A percentile compares a stretch with the other conserved stretches of the same genome.
These are phyloP conservation scores for Leucophenga varia DNA, from an alignment of 1,140 invertebrate genomes.

Conservation along the genomic window DNA sequence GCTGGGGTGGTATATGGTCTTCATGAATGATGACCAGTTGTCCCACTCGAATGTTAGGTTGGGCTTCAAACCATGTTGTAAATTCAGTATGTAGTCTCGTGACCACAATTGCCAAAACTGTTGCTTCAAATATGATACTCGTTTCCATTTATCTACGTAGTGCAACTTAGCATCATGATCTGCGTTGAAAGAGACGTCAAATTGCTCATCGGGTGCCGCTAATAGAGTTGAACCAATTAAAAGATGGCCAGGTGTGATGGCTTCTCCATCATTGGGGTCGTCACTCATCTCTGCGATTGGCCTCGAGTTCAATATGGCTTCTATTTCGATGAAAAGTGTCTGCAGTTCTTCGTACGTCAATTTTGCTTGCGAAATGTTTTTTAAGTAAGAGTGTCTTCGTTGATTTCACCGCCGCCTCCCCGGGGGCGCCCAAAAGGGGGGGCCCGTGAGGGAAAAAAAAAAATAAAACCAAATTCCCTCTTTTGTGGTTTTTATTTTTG, in stretches of 20 bases:
- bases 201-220: background rate
- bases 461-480: too few relatives aligned
- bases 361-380: background rate
- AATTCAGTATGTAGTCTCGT: constrained; percentile 25
- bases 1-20: constrained; percentile 35
- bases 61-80: constrained; percentile 36
- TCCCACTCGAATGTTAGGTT: constrained; percentile 22
- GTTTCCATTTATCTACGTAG: background rate
- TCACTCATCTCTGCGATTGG: constrained; percentile 1
- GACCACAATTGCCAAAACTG: constrained; percentile 33
- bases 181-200: too few relatives aligned
- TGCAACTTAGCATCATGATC: too few relatives aligned
- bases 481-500: too few relatives aligned
- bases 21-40: constrained; percentile 41
- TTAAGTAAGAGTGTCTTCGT: background rate
- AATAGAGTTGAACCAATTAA: constrained; percentile 20
- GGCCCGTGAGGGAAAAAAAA: too few relatives aligned
- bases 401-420: too few relatives aligned
- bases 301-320: constrained; percentile 25
- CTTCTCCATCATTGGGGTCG: constrained; percentile 14
- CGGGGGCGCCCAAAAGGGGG: too few relatives aligned
- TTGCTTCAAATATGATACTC: background rate
- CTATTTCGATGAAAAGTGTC: too few relatives aligned
- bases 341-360: too few relatives aligned
- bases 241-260: constrained; percentile 35